phyloP scores from a whole-genome alignment of 2,888 invertebrate species.

The Galerucella nymphaeae region DNA sequence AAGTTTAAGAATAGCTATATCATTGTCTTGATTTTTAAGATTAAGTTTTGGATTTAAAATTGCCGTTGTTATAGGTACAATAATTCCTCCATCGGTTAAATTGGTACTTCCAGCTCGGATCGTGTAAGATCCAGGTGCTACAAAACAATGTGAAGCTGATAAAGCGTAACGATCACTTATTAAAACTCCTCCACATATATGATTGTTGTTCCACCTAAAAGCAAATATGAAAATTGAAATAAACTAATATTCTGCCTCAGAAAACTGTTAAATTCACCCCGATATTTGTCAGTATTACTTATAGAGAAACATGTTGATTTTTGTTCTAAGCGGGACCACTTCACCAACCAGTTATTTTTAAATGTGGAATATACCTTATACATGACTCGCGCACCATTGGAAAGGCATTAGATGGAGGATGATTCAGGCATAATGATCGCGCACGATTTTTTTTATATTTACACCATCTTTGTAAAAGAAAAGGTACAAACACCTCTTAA shows the following conservation, averaged over 20 bases:
- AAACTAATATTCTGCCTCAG: not conserved
- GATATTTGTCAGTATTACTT: too few relatives aligned
- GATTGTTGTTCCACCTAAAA: conserved; percentile 33
- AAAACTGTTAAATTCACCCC: too few relatives aligned
- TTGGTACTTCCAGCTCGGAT: conserved; percentile 46
- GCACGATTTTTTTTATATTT: too few relatives aligned
- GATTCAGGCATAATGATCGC: too few relatives aligned
- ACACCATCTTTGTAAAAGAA: too few relatives aligned
- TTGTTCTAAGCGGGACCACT: too few relatives aligned
- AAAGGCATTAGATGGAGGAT: too few relatives aligned
- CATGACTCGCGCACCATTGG: too few relatives aligned
- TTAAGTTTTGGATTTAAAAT: conserved; percentile 46
- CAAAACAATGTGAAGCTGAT: conserved; percentile 50
- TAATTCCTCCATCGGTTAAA: conserved; percentile 42
- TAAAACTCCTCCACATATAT: conserved; percentile 48
- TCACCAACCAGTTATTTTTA: too few relatives aligned
- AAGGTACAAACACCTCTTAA: too few relatives aligned
- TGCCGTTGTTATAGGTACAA: conserved; percentile 40
- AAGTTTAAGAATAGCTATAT: conserved; percentile 48
- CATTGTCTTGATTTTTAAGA: conserved; percentile 40
- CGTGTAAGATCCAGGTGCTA: conserved; percentile 38
- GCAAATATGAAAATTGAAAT: conserved; percentile 7
- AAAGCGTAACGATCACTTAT: conserved; percentile 42
- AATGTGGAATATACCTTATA: too few relatives aligned
- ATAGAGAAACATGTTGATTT: too few relatives aligned